Conservation (phyloP, 2,888 invertebrate genomes). For the Kuschelorhynchus macadamiae region DNA sequence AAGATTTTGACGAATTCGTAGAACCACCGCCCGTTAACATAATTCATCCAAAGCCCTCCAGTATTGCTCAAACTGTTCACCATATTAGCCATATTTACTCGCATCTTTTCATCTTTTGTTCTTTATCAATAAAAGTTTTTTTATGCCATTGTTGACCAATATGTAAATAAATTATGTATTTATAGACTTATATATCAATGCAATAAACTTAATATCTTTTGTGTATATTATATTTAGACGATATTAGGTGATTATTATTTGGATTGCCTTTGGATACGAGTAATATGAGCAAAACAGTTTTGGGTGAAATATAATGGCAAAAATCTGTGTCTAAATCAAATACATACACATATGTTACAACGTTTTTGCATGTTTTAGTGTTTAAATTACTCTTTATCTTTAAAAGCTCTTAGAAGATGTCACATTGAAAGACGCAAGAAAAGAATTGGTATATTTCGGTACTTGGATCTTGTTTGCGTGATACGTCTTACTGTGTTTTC, state of each 20-base stretch:
- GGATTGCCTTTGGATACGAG: too few species aligned
- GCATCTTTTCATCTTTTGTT: conserved; percentile 16
- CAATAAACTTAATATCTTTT: conserved; percentile 23
- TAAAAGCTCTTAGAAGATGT: too few species aligned
- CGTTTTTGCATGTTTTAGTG: too few species aligned
- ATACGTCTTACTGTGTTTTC: too few species aligned
- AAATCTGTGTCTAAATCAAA: neutral
- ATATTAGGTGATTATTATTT: neutral
- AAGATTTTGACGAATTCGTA: conserved; percentile 77
- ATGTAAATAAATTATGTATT: conserved; percentile 10
- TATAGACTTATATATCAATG: conserved; percentile 24
- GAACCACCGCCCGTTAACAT: conserved; percentile 80
- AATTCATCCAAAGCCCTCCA: conserved; percentile 76
- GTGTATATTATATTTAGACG: neutral
- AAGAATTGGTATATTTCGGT: too few species aligned
- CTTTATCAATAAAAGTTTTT: conserved; percentile 6
- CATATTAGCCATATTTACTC: conserved; percentile 36
- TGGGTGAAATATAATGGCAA: neutral
- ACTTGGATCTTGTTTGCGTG: too few species aligned
- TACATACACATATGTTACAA: too few species aligned
- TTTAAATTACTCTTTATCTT: too few species aligned
- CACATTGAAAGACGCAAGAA: too few species aligned
- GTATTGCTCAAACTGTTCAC: conserved; percentile 60
- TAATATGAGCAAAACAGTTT: too few species aligned
- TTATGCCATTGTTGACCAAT: conserved; percentile 38